phyloP scores from a whole-genome alignment of 2,888 invertebrate genomes.

The Nebria brevicollis region DNA sequence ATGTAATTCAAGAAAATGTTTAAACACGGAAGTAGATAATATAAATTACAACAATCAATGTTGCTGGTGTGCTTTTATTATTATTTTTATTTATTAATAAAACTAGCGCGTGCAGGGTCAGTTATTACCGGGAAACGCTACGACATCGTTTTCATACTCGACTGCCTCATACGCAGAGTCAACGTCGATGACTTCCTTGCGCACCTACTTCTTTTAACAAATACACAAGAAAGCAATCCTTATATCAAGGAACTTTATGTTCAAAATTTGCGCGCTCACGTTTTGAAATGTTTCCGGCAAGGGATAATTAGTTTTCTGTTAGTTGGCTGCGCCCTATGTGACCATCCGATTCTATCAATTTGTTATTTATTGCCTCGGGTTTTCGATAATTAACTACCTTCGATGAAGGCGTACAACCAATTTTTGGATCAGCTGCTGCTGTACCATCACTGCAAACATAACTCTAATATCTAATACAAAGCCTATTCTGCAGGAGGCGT shows the following conservation, averaged over 20 bases:
- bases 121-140: background rate
- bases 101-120: background rate
- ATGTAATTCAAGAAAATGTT: background rate
- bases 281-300: background rate
- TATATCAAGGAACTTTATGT: background rate
- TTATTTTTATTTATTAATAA: background rate
- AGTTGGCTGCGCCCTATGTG: background rate
- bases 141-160: constrained; percentile 1
- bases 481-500: background rate
- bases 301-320: background rate
- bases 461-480: background rate
- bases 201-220: background rate
- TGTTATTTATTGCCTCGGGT: background rate
- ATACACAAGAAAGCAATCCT: background rate
- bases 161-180: background rate
- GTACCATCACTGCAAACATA: background rate
- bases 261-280: background rate
- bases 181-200: background rate
- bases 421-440: background rate
- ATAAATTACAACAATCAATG: background rate
- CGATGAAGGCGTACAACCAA: background rate
- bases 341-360: background rate
- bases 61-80: background rate
- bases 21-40: background rate
- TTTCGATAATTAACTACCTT: constrained; percentile 1